phyloP scores from a whole-genome alignment of 2,888 invertebrate genomes.

The Sminthurinus aureus region DNA sequence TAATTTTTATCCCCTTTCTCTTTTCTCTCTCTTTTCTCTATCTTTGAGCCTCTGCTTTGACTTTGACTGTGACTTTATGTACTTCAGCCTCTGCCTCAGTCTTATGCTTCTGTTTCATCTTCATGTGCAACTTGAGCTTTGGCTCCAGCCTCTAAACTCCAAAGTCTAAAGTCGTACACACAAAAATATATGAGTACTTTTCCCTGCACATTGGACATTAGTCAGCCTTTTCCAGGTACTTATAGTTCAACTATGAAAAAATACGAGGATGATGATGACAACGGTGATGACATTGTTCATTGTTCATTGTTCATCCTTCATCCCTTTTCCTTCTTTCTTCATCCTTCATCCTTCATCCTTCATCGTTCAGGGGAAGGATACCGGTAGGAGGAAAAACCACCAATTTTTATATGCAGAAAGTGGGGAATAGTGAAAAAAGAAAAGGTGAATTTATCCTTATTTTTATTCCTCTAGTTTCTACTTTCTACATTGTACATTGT shows the following conservation, averaged over 20 bases:
- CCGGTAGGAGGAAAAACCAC: no score
- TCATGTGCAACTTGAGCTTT: no score
- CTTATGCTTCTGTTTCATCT: no score
- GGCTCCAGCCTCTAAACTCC: no score
- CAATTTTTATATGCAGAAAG: not conserved
- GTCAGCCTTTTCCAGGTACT: no score
- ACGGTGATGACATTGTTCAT: not conserved
- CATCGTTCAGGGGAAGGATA: not conserved
- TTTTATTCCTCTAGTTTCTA: not conserved
- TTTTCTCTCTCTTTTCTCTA: conserved; percentile 28
- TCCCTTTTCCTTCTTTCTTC: not conserved
- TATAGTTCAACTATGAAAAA: no score
- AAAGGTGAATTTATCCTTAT: conserved; percentile 8
- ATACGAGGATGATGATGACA: not conserved
- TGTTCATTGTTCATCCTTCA: not conserved
- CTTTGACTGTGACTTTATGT: not conserved
- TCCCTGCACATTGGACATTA: no score
- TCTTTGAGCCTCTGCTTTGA: not conserved
- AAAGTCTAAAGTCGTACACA: no score
- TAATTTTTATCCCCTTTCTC: conserved; percentile 59
- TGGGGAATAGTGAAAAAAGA: not conserved
- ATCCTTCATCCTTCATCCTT: no score
- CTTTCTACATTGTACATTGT: not conserved
- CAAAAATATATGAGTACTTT: no score
- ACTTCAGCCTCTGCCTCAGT: no score